Base-by-base conservation (phyloP, 2,888 invertebrate species). In the Punctoribates punctum region DNA sequence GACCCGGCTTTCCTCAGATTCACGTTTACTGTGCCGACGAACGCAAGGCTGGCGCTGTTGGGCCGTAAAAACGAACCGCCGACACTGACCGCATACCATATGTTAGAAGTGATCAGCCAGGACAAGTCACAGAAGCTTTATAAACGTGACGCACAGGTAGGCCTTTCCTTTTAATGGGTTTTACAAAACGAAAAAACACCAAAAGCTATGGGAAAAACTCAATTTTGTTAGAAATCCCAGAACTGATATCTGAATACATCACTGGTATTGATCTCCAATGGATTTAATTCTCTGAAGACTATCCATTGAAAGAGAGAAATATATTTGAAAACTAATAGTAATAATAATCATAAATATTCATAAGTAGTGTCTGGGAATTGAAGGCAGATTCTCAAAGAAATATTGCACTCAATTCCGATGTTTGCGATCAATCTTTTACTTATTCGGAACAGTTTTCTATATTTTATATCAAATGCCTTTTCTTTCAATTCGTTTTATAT, bases 21-120 rank as follows among this genome's bases (percentile, higher is more conserved):
- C 84, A 95, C 96, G 85, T 93, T 96, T 85, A 91, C 91, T 85
- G 78, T 85, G 29, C 82, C 84, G 6, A 80, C 80, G 15, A 80
- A 81, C 65, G 70, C 79, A 8, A 65, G 80, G 23, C 77, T 98
- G 84, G 98, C 96, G 60, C 91, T 98, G 20, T 96, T 98, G 83
- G 96, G 94, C 1, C 87, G 97, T 80, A 88, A 95, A 81, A 96
- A 96, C 83, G 93, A 95, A 62, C 86, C 96, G 76, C 98, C 98
- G 4, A 95, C 97, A 2, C 94, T 97, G 83, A 96, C 96, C 42
- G 94, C 96, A 83, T 96, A 97, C 85, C 96, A 98, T 84, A 93
- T 97, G 82, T 88, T 96, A 83, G 94, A 96, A 86, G 92, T 95
- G 73, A 87, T 96, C 75, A 93, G 92, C 46, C 67, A 78, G 0